Conservation (phyloP, 2,113 vertebrate genomes). For the Daphoenositta chrysoptera region DNA sequence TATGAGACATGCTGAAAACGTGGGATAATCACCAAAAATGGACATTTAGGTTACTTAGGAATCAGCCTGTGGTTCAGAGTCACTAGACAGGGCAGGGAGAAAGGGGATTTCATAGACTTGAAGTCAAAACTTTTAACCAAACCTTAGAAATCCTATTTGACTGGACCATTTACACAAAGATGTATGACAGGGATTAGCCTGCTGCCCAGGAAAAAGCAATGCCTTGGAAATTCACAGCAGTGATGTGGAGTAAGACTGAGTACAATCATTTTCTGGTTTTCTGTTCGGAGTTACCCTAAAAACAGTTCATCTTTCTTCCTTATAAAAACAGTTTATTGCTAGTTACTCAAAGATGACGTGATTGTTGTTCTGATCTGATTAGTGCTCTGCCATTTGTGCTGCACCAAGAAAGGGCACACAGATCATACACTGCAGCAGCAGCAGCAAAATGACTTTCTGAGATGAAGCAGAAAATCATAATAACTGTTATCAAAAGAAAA, state of each 20-base stretch:
- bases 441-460: conserved; percentile 60
- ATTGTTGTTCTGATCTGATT: conserved; percentile 48
- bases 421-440: conserved; percentile 52
- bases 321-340: conserved; percentile 50
- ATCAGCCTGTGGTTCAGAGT: neutral
- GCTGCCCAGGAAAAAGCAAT: neutral
- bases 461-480: conserved; percentile 65
- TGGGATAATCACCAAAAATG: neutral
- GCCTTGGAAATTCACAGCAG: neutral
- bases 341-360: conserved; percentile 34
- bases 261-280: conserved; percentile 21
- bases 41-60: neutral
- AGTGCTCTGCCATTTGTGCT: conserved; percentile 33
- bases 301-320: conserved; percentile 29
- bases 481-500: conserved; percentile 64
- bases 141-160: neutral
- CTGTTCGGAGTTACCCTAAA: conserved; percentile 21
- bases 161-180: neutral
- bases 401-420: conserved; percentile 39
- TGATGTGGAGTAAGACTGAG: neutral
- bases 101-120: neutral
- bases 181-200: neutral
- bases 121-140: neutral
- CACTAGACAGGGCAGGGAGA: neutral
- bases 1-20: neutral